Percentiles rank a stretch among this genome's conserved stretches.
These are phyloP conservation scores for Pipistrellus nathusii DNA, from an alignment of 2,797 vertebrate species.

Conservation along the genomic window DNA sequence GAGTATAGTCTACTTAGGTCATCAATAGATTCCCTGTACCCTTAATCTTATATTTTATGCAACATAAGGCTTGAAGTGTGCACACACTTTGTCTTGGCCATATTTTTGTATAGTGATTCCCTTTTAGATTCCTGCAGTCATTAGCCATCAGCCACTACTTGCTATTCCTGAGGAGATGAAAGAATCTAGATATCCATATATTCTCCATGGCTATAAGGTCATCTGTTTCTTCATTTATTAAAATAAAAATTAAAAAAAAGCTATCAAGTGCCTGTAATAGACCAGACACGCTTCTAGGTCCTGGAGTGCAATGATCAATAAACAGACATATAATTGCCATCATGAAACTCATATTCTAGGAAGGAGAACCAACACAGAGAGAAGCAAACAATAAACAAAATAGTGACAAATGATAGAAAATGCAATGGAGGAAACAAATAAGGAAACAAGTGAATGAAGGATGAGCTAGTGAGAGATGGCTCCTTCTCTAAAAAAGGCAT, in stretches of 20 bases:
- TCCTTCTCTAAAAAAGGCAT: not conserved
- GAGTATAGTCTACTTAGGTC: not conserved
- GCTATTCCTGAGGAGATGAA: not conserved
- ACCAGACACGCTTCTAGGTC: not conserved
- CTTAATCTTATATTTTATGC: not conserved
- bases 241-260: not conserved
- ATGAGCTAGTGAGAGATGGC: not conserved
- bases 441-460: not conserved
- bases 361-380: not conserved
- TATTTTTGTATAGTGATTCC: not conserved
- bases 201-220: not conserved
- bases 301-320: not conserved
- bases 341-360: not conserved
- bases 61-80: not conserved
- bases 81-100: not conserved
- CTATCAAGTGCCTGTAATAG: not conserved
- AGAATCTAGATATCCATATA: not conserved
- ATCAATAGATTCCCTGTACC: too few relatives aligned
- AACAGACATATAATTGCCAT: not conserved
- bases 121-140: not conserved
- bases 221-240: not conserved
- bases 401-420: not conserved
- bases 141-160: not conserved
- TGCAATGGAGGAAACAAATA: not conserved
- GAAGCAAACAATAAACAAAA: not conserved